Percentiles rank a stretch among this genome's conserved stretches.
Evolutionary conservation across 2,113 vertebrate species (phyloP).

Genomic region (Daboia siamensis): DNA sequence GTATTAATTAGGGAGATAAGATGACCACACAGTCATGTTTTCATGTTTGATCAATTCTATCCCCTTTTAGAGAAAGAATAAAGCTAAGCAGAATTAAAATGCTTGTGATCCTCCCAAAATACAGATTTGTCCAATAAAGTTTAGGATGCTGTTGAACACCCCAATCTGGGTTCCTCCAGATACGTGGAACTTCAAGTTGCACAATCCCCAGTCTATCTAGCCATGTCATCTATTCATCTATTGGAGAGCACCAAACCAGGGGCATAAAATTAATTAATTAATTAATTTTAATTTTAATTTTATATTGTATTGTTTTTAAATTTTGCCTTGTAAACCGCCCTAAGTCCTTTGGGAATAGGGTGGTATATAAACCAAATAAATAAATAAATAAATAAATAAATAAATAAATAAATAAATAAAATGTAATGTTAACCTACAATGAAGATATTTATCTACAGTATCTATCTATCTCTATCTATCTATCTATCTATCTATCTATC

Average conservation of each 20-base stretch:
- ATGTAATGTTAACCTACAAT: background rate
- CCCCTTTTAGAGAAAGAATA: background rate
- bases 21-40: background rate
- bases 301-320: no score
- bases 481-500: no score
- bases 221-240: background rate
- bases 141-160: background rate
- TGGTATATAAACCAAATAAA: no score
- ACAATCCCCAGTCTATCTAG: background rate
- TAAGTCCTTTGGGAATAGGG: no score
- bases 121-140: background rate
- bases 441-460: background rate
- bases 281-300: no score
- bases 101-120: background rate
- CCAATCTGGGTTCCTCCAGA: background rate
- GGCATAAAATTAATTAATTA: no score
- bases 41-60: background rate
- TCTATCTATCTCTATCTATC: no score
- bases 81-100: background rate
- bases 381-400: no score
- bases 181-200: background rate
- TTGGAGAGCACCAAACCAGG: background rate
- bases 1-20: background rate
- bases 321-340: no score
- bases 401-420: no score